Evolutionary conservation across 1,140 invertebrate species (phyloP).

Genomic region (Panagrolaimus sp.): DNA sequence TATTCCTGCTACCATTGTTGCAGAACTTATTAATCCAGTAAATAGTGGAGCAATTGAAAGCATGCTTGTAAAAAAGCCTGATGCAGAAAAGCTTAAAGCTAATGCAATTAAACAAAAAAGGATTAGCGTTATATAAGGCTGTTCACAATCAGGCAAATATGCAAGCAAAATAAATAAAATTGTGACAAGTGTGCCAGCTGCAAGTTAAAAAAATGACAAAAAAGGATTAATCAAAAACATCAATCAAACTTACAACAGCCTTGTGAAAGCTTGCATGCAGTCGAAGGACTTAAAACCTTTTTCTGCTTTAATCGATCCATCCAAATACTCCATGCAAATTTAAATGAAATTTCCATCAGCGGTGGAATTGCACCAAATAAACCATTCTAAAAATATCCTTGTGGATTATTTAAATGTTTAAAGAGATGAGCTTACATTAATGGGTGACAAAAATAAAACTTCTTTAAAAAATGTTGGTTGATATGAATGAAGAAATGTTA

Average conservation of each 20-base stretch:
- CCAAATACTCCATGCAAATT: constrained; percentile 34
- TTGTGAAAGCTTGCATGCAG: constrained; percentile 43
- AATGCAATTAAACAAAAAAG: constrained; percentile 36
- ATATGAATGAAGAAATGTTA: constrained; percentile 40
- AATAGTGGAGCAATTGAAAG: constrained; percentile 39
- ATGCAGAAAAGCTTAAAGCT: constrained; percentile 31
- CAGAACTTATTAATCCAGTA: constrained; percentile 39
- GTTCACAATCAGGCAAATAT: constrained; percentile 25
- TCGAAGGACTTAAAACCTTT: constrained; percentile 28
- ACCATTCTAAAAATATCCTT: constrained; percentile 34
- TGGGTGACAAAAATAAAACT: constrained; percentile 30
- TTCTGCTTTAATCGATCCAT: constrained; percentile 43
- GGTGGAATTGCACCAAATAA: constrained; percentile 38
- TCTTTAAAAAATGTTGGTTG: constrained; percentile 43
- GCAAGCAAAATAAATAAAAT: constrained; percentile 29
- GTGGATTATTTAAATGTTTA: not conserved
- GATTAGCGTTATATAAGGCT: constrained; percentile 25
- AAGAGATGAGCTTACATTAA: constrained; percentile 24
- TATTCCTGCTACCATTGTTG: constrained; percentile 36
- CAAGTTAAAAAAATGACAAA: constrained; percentile 17
- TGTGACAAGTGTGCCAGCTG: constrained; percentile 30
- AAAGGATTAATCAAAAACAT: not conserved
- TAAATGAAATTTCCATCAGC: constrained; percentile 29
- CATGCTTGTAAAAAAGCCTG: constrained; percentile 44
- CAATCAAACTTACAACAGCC: constrained; percentile 34